A percentile compares a stretch with the other conserved stretches of the same genome.
phyloP scores from a whole-genome alignment of 2,888 invertebrate genomes.

The Andrena bicolor region DNA sequence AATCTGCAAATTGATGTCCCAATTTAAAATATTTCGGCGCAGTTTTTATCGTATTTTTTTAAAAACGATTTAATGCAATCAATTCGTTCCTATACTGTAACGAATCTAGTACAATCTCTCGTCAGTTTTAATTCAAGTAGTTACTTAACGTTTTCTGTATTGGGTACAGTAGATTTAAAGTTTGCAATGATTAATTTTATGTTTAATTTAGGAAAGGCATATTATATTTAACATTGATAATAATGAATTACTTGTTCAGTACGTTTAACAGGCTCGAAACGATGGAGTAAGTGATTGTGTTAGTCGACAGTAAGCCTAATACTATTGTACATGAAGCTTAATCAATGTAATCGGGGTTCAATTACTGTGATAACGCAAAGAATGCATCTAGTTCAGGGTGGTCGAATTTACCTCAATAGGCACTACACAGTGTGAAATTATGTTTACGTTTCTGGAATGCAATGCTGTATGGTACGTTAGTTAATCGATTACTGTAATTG shows the following conservation, averaged over 20 bases:
- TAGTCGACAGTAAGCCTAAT: not conserved
- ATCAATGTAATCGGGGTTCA: slow-evolving; percentile 10
- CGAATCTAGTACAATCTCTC: too few relatives aligned
- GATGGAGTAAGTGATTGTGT: not conserved
- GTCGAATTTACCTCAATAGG: slow-evolving; percentile 5
- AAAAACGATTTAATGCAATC: too few relatives aligned
- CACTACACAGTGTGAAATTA: slow-evolving; percentile 36
- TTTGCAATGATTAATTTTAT: not conserved
- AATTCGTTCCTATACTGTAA: too few relatives aligned
- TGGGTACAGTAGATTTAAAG: not conserved
- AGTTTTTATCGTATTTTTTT: too few relatives aligned
- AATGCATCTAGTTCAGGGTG: not conserved
- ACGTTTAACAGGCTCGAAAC: not conserved
- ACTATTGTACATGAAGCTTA: not conserved
- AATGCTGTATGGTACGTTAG: slow-evolving; percentile 54
- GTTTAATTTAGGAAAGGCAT: not conserved
- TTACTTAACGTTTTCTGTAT: too few relatives aligned
- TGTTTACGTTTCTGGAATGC: slow-evolving; percentile 51
- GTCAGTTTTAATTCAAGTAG: too few relatives aligned
- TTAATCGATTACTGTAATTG: slow-evolving; percentile 61
- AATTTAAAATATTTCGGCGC: too few relatives aligned
- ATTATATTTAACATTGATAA: not conserved
- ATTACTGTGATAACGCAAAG: slow-evolving; percentile 30
- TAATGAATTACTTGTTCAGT: not conserved
- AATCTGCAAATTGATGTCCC: too few relatives aligned